Base-by-base conservation (phyloP, 2,797 vertebrate species). In the Pangasius mekongensis region DNA sequence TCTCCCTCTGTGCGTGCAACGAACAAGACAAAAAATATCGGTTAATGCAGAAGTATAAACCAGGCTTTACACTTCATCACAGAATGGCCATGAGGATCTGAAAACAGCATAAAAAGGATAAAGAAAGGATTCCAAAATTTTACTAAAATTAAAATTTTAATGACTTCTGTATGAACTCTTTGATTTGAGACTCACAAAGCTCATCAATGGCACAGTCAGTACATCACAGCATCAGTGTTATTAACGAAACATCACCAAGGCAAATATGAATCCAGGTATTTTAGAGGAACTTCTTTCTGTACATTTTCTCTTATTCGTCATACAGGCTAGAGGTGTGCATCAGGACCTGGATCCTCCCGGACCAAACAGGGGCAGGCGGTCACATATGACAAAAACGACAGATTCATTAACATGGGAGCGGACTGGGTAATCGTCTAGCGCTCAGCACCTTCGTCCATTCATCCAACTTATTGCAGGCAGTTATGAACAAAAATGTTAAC, bases 81-180 rank as follows among this genome's bases (percentile, higher is more conserved):
- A 24, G 18, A n/a, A 22, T n/a, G 22, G 11, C 47, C 2, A 30
- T 30, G 2, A 54, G 3, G 8, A 33, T 54, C 24, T 56, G 3
- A 33, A 78, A 54, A 22, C 47, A 27, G 24, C 1, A 7, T 18
- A 30, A 30, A 82, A 47, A 73, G 9, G 39, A 43, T n/a, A 39
- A 71, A 52, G 43, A 58, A 43, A 56, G 4, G 13, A 11, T 27
- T 62, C n/a, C 49, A 74, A 74, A 74, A 74, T 5, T 82, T n/a
- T 16, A 60, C 62, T 67, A 39, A 58, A 58, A 87, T 58, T 83
- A 52, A 47, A 33, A 60, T 60, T 80, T 71, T 62, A 73, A 60
- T 27, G 18, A 20, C 13, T 43, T 81, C 24, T 43, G 56, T 76
- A 47, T 49, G 11, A 49, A 74, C 16, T 71, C 43, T 47, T 10